Evolutionary conservation across 2,113 vertebrate species (phyloP).

Genomic region (Hylia prasina): DNA sequence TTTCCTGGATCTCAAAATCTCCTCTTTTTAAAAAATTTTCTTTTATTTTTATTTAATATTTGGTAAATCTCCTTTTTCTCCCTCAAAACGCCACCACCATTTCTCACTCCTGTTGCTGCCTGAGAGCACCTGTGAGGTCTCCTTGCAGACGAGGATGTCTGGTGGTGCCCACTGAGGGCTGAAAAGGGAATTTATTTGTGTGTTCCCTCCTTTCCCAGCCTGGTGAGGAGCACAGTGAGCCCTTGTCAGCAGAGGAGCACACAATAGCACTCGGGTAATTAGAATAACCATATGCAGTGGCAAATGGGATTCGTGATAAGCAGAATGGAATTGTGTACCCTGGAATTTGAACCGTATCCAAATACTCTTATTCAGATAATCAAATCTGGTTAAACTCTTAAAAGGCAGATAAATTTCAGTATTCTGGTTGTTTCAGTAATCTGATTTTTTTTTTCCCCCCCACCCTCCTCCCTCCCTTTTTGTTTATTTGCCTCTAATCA

Average conservation of each 20-base stretch:
- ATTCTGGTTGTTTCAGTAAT: slow-evolving; percentile 6
- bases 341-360: slow-evolving; percentile 49
- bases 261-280: neutral
- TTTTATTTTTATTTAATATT: neutral
- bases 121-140: neutral
- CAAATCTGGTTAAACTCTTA: slow-evolving; percentile 56
- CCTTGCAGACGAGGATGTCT: neutral
- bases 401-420: slow-evolving; percentile 37
- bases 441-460: neutral
- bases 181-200: neutral
- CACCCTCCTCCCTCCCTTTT: neutral
- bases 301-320: slow-evolving; percentile 50
- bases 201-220: neutral
- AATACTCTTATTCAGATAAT: slow-evolving; percentile 45
- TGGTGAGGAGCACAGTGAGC: neutral
- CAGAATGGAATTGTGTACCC: slow-evolving; percentile 51
- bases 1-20: neutral
- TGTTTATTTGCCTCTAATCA: slow-evolving; percentile 15
- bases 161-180: accelerated
- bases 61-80: neutral
- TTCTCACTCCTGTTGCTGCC: neutral
- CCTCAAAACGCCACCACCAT: accelerated
- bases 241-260: neutral
- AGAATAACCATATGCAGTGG: slow-evolving; percentile 46
- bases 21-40: neutral